A percentile compares a stretch with the other conserved stretches of the same genome.
These are phyloP conservation scores for Notodonta dromedarius DNA, from an alignment of 2,888 invertebrate species.

Conservation along the genomic window DNA sequence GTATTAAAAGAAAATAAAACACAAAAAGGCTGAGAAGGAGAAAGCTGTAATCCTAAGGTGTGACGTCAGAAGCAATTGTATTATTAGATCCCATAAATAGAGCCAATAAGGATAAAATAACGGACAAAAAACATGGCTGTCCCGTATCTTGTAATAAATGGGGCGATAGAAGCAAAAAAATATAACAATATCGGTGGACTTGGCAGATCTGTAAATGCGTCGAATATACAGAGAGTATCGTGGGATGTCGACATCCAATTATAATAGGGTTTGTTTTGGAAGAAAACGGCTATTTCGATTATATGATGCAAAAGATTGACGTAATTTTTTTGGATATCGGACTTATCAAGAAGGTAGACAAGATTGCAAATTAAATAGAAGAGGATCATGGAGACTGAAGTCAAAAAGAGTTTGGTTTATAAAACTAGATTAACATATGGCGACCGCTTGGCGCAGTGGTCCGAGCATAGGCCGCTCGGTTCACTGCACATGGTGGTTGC, in stretches of 20 bases:
- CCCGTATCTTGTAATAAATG: slow-evolving; percentile 41
- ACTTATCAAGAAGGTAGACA: too few species aligned
- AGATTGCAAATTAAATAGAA: too few species aligned
- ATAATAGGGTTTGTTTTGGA: slow-evolving; percentile 3
- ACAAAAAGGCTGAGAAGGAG: slow-evolving; percentile 12
- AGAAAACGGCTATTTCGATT: neutral
- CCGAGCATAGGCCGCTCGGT: too few species aligned
- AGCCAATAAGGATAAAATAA: slow-evolving; percentile 43
- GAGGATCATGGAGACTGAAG: too few species aligned
- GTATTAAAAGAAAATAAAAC: slow-evolving; percentile 23
- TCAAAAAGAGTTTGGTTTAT: too few species aligned
- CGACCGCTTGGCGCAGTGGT: too few species aligned
- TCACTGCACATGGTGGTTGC: too few species aligned
- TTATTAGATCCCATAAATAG: slow-evolving; percentile 48
- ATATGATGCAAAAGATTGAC: neutral
- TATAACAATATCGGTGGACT: slow-evolving; percentile 25
- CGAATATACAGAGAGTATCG: slow-evolving; percentile 10
- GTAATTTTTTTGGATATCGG: too few species aligned
- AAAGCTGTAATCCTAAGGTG: slow-evolving; percentile 39
- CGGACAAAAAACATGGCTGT: slow-evolving; percentile 36
- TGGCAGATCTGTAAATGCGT: slow-evolving; percentile 12
- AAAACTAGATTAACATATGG: too few species aligned
- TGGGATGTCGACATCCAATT: slow-evolving; percentile 16
- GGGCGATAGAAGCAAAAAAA: slow-evolving; percentile 28
- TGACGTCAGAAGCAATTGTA: slow-evolving; percentile 46